Conservation (phyloP, 2,888 invertebrate species). For the Cataglyphis cursor region DNA sequence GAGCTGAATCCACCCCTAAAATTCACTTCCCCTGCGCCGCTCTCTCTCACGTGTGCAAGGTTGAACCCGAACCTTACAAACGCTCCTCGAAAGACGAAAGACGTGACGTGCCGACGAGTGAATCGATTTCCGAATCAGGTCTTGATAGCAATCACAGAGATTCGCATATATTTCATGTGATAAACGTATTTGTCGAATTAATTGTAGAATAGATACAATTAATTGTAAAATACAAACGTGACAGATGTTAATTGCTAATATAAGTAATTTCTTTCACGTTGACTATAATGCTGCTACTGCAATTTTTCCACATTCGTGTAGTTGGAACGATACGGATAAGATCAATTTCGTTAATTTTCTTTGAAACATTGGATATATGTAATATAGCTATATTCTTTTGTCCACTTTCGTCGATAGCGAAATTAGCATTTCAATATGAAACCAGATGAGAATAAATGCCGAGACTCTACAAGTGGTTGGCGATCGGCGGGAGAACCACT, state of each 20-base stretch:
- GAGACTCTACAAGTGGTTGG: conserved; percentile 74
- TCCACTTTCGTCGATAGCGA: not conserved
- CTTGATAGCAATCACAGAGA: not conserved
- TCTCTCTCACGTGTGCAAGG: conserved; percentile 80
- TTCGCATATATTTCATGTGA: not conserved
- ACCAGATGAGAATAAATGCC: not conserved
- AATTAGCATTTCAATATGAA: not conserved
- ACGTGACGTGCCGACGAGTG: conserved; percentile 36
- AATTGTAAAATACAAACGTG: not conserved
- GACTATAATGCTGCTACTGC: not conserved
- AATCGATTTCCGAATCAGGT: conserved; percentile 44
- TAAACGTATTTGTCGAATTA: not conserved
- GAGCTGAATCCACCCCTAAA: conserved; percentile 83
- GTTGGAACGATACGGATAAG: not conserved
- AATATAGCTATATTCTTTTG: not conserved
- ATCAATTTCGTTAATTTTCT: not conserved
- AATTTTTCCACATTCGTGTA: not conserved
- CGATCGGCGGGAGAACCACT: conserved; percentile 77
- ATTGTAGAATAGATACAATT: no score
- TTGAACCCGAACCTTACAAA: conserved; percentile 75
- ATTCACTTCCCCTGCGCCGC: conserved; percentile 71
- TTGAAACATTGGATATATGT: not conserved
- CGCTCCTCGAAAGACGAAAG: conserved; percentile 48
- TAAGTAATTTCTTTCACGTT: not conserved
- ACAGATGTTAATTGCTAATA: not conserved